Evolutionary conservation across 2,113 vertebrate species (phyloP).

Genomic region (Tautogolabrus adspersus): DNA sequence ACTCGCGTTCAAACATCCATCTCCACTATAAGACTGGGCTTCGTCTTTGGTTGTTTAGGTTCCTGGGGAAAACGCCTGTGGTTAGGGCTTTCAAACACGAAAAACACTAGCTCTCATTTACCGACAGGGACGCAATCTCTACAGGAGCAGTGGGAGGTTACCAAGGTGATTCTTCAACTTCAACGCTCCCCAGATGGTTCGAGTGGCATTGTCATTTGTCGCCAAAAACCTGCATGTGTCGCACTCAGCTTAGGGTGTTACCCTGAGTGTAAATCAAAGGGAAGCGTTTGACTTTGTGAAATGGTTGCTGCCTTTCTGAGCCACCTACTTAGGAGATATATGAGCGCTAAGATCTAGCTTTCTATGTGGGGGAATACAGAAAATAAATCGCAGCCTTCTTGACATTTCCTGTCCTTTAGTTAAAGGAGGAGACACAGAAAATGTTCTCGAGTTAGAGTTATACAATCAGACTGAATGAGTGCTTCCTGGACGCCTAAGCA

Average conservation of each 20-base stretch:
- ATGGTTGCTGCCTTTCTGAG: conserved; percentile 65
- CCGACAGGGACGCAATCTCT: conserved; percentile 51
- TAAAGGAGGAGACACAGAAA: conserved; percentile 50
- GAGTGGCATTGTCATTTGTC: conserved; percentile 68
- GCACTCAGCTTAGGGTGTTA: conserved; percentile 65
- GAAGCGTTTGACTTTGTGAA: conserved; percentile 72
- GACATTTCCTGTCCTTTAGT: conserved; percentile 64
- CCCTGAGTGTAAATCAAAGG: conserved; percentile 73
- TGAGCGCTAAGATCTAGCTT: conserved; percentile 54
- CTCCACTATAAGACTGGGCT: conserved; percentile 11
- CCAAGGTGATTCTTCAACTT: conserved; percentile 73
- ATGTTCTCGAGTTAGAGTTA: conserved; percentile 64
- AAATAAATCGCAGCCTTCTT: conserved; percentile 62
- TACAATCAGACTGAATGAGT: conserved; percentile 71
- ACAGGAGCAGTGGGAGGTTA: conserved; percentile 67
- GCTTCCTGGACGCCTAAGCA: conserved; percentile 60
- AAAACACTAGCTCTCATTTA: conserved; percentile 56
- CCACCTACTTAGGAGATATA: conserved; percentile 70
- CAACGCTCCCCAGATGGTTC: conserved; percentile 66
- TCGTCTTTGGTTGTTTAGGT: conserved; percentile 31
- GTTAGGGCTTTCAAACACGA: conserved; percentile 50
- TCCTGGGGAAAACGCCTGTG: conserved; percentile 31
- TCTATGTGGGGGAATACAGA: conserved; percentile 44
- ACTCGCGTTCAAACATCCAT: conserved; percentile 14
- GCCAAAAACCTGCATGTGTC: conserved; percentile 59